Percentiles rank a stretch among this genome's conserved stretches.
Evolutionary conservation across 2,797 vertebrate species (phyloP).

Genomic region (Esox masquinongy): DNA sequence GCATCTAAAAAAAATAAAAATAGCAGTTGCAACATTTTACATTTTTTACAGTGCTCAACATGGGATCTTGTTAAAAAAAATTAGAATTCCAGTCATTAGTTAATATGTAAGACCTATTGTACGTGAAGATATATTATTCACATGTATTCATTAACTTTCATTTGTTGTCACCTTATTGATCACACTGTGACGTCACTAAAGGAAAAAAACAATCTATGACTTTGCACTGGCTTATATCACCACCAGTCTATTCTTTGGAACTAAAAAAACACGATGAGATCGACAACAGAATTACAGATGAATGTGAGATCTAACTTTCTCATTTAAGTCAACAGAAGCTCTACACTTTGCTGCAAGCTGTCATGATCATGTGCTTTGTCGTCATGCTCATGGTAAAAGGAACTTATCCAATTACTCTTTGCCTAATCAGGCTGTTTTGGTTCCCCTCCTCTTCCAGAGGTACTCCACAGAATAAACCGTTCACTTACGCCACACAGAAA

Average conservation of each 20-base stretch:
- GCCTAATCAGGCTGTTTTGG: constrained; percentile 99
- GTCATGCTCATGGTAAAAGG: constrained; percentile 98
- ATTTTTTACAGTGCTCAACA: no score
- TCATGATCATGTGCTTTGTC: constrained; percentile 91
- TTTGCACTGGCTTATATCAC: not conserved
- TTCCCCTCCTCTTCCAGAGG: constrained; percentile 99
- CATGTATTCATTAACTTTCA: no score
- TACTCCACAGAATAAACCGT: constrained; percentile 99
- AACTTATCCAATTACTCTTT: constrained; percentile 99
- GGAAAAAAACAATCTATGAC: not conserved
- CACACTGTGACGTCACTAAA: not conserved
- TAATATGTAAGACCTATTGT: no score
- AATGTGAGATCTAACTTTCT: constrained; percentile 44
- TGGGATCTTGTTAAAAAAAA: no score
- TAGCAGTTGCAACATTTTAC: no score
- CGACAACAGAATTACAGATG: constrained; percentile 33
- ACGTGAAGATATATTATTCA: no score
- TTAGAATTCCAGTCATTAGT: no score
- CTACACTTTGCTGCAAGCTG: constrained; percentile 93
- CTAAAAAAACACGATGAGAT: not conserved
- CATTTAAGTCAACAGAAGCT: constrained; percentile 89
- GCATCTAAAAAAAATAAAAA: no score
- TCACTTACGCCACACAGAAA: constrained; percentile 99
- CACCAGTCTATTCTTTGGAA: constrained; percentile 12
- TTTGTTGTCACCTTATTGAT: no score